Base-by-base conservation (phyloP, 2,888 invertebrate species). In the Epicampocera succincta region DNA sequence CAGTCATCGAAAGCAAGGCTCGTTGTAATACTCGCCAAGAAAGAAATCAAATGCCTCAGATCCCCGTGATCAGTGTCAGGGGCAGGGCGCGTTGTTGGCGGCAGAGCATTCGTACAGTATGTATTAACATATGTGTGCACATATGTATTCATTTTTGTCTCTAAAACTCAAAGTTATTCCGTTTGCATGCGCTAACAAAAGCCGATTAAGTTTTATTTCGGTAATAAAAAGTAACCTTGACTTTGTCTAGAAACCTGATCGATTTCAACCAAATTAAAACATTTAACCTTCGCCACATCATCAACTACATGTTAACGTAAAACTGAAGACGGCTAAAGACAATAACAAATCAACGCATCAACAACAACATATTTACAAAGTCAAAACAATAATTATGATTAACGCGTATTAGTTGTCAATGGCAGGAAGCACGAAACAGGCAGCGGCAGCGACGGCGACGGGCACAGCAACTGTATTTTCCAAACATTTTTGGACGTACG, bases 301-400 rank as follows among this genome's bases (percentile, higher is more conserved):
- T 8, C 12, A 60, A 66, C 25, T 6, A 12, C 50, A 13, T 56
- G 4, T 29, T 29, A 46, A 56, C 1, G 40, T 17, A 68, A 44
- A 44, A 11, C 61, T 48, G 5, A 21, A 13, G 5, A 12, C 52
- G 58, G 21, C 11, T 38, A 58, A 52, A 50, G 50, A 29, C 44
- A 33, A 68, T 29, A 4, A 58, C 21, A 56, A 61, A 63, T 15
- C 13, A 44, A 52, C 12, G 0, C 61, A 19, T 66, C 40, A 54
- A 56, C 52, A n/a, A 71, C n/a, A n/a, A n/a, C n/a, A 66, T 50
- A 78, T 61, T 63, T 17, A 11, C 66, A 74, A 82, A 74, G 74
- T 44, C 73, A 78, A 71, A 73, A 33, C 50, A 33, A 33, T 33
- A 3, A 13, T n/a, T 56, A 21, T 19, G 56, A 50, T 5, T 13